Conservation (phyloP, 2,888 invertebrate species). For the Stegophylla sp. region DNA sequence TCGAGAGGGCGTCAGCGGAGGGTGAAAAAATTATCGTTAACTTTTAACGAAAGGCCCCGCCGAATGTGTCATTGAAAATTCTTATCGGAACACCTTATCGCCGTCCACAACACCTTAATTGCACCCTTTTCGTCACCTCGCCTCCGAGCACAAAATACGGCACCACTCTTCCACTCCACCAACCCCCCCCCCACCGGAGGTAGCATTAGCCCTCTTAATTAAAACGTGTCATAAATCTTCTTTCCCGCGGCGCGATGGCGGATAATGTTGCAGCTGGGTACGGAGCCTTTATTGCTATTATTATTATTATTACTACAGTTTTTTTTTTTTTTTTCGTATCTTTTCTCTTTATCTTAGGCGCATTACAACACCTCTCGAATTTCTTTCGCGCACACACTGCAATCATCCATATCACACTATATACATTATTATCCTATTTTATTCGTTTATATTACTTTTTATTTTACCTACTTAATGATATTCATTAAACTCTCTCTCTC, state of each 20-base stretch:
- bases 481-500: too few species aligned
- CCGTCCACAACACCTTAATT: constrained; percentile 44
- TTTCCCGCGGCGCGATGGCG: not conserved
- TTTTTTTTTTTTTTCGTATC: not conserved
- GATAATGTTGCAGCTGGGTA: not conserved
- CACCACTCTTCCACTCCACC: not conserved
- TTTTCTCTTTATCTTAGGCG: constrained; percentile 9
- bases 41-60: constrained; percentile 34
- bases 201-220: constrained; percentile 30
- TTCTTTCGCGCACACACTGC: not conserved
- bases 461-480: too few species aligned
- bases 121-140: not conserved
- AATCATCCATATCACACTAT: constrained; percentile 4
- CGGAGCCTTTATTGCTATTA: constrained; percentile 22
- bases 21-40: constrained; percentile 8
- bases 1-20: not conserved
- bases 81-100: constrained; percentile 50
- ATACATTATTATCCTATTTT: constrained; percentile 13
- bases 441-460: not conserved
- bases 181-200: too few species aligned
- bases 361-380: constrained; percentile 19
- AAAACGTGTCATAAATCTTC: constrained; percentile 53
- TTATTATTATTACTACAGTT: not conserved
- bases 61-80: constrained; percentile 34
- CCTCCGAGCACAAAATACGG: not conserved